A percentile compares a stretch with the other conserved stretches of the same genome.
Conservation (phyloP, 2,113 vertebrate genomes). For the Carettochelys insculpta region DNA sequence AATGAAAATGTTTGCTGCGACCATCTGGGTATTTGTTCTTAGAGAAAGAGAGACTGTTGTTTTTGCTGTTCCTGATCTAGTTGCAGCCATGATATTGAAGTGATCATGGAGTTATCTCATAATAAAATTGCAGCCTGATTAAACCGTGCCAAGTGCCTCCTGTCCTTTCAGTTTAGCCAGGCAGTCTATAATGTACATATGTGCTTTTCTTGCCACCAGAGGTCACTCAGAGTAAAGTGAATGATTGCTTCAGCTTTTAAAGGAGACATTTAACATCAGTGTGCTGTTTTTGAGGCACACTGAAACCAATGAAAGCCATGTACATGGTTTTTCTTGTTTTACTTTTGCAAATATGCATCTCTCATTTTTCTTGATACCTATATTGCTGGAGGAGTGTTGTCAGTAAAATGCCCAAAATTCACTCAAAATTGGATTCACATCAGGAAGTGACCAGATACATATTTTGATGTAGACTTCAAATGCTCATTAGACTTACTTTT, state of each 20-base stretch:
- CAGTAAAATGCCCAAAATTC: neutral
- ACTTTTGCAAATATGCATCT: neutral
- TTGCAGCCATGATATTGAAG: neutral
- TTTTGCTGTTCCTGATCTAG: too few relatives aligned
- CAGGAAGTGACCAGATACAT: neutral
- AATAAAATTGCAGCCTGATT: neutral
- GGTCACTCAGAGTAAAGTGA: slow-evolving; percentile 75
- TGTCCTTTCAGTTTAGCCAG: neutral
- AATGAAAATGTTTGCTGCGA: too few relatives aligned
- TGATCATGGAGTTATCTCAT: neutral
- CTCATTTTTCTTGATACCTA: neutral
- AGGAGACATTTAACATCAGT: neutral
- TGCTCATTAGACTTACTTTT: neutral
- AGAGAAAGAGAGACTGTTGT: too few relatives aligned
- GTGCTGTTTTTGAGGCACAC: neutral
- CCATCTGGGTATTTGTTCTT: too few relatives aligned
- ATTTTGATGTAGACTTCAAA: neutral
- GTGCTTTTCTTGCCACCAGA: slow-evolving; percentile 68
- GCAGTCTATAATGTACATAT: neutral
- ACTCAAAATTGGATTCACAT: neutral
- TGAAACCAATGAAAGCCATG: neutral
- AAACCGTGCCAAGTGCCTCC: neutral
- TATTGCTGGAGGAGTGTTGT: neutral
- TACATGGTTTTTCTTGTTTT: neutral
- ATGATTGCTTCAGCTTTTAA: slow-evolving; percentile 48